A percentile compares a stretch with the other conserved stretches of the same genome.
These are phyloP conservation scores for Chymomyza fuscimana DNA, from an alignment of 2,888 invertebrate genomes.

Conservation along the genomic window DNA sequence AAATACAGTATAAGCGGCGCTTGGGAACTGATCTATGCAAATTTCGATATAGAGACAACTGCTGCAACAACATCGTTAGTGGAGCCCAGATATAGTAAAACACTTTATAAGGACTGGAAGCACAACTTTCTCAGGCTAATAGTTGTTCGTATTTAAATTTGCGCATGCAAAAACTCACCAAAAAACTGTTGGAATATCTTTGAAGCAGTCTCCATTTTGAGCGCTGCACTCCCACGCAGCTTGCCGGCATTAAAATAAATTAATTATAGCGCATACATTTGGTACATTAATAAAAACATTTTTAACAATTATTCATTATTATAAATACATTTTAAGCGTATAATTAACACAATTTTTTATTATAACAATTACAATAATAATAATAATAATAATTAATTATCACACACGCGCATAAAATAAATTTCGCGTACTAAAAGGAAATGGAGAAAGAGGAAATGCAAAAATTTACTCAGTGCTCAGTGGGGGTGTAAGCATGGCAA, in stretches of 20 bases:
- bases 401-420: neutral
- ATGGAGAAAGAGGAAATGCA: slow-evolving; percentile 16
- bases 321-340: neutral
- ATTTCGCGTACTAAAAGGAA: neutral
- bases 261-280: neutral
- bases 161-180: neutral
- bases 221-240: neutral
- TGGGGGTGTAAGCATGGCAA: neutral
- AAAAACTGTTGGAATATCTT: neutral
- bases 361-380: too few species aligned
- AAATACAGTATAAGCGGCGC: neutral
- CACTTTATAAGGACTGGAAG: neutral
- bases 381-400: too few species aligned
- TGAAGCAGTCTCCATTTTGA: too few species aligned
- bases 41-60: slow-evolving; percentile 15
- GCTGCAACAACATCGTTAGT: slow-evolving; percentile 24
- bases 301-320: neutral
- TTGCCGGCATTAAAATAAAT: neutral
- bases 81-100: neutral
- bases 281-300: neutral
- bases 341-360: too few species aligned
- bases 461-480: neutral
- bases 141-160: neutral
- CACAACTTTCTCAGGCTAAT: neutral
- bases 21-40: slow-evolving; percentile 34